Percentiles rank a stretch among this genome's conserved stretches.
Evolutionary conservation across 2,888 invertebrate species (phyloP).

Genomic region (Lasioglossum zephyrum): DNA sequence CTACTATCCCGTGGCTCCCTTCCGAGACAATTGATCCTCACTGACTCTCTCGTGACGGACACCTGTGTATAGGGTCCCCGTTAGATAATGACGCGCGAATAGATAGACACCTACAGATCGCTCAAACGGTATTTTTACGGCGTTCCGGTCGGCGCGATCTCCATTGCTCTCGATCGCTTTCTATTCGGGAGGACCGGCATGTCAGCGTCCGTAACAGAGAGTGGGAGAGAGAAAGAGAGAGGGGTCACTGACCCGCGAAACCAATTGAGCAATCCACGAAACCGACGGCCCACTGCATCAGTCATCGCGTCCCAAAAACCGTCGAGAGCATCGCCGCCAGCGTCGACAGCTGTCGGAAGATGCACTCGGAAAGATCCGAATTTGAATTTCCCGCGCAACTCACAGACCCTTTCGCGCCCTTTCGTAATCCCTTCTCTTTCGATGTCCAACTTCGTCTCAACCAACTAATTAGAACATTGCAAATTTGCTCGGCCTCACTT

Average conservation of each 20-base stretch:
- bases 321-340: background rate
- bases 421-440: too few relatives aligned
- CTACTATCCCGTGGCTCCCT: background rate
- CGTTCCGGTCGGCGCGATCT: slow-evolving; percentile 5
- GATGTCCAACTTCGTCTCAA: too few relatives aligned
- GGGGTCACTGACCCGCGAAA: slow-evolving; percentile 46
- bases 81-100: slow-evolving; percentile 19
- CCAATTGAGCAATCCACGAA: slow-evolving; percentile 41
- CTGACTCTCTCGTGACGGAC: background rate
- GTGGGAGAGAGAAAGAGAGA: background rate
- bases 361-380: background rate
- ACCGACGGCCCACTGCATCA: slow-evolving; percentile 7
- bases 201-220: slow-evolving; percentile 5
- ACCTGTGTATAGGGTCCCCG: background rate
- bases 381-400: background rate
- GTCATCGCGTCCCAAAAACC: slow-evolving; percentile 28
- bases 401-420: background rate
- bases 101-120: slow-evolving; percentile 11
- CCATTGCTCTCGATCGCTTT: slow-evolving; percentile 21
- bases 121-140: slow-evolving; percentile 26
- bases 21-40: background rate
- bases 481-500: too few relatives aligned
- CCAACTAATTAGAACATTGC: too few relatives aligned
- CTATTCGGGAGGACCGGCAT: slow-evolving; percentile 9
- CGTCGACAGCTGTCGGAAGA: background rate